Evolutionary conservation across 2,113 vertebrate species (phyloP).

Genomic region (Phrynocephalus versicolor): DNA sequence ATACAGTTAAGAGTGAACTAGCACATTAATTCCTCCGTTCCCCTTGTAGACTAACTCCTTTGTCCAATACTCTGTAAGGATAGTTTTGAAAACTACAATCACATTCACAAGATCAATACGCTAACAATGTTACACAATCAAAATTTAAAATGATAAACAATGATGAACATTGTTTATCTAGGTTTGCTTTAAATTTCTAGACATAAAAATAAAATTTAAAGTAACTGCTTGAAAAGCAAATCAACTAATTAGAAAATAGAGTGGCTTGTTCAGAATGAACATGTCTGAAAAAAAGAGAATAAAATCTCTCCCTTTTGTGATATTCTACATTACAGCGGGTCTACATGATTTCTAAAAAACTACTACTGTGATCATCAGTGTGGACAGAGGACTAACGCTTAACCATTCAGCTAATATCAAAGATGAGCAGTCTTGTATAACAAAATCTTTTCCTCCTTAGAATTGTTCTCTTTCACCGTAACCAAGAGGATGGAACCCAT

Average conservation of each 20-base stretch:
- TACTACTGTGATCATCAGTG: constrained; percentile 34
- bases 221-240: constrained; percentile 57
- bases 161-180: constrained; percentile 53
- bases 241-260: constrained; percentile 62
- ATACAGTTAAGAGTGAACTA: constrained; percentile 44
- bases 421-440: constrained; percentile 41
- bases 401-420: constrained; percentile 21
- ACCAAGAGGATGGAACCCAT: constrained; percentile 95
- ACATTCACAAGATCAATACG: constrained; percentile 67
- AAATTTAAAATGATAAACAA: constrained; percentile 72
- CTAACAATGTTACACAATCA: constrained; percentile 76
- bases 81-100: constrained; percentile 52
- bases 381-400: constrained; percentile 42
- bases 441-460: constrained; percentile 34
- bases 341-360: constrained; percentile 24
- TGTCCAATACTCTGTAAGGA: constrained; percentile 50
- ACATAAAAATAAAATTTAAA: constrained; percentile 60
- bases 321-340: constrained; percentile 44
- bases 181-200: constrained; percentile 59
- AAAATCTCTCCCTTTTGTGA: constrained; percentile 16
- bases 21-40: constrained; percentile 43
- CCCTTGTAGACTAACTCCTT: constrained; percentile 51
- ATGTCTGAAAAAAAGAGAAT: constrained; percentile 58
- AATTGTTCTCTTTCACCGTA: constrained; percentile 75
- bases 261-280: constrained; percentile 45